Conservation (phyloP, 2,113 vertebrate genomes). For the Nothobranchius kuhntae region DNA sequence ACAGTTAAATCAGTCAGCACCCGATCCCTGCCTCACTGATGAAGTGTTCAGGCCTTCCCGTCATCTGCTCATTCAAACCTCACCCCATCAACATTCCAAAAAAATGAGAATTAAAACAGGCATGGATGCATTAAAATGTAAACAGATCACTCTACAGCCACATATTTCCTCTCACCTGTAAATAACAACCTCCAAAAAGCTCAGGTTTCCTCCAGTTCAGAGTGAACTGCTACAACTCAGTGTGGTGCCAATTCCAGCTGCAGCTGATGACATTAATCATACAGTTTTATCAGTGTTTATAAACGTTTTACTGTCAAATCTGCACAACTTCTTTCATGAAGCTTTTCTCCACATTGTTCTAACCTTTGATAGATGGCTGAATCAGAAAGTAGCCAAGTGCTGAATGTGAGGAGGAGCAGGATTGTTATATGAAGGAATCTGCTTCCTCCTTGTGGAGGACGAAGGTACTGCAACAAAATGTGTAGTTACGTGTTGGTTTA, state of each 20-base stretch:
- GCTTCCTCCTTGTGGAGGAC: constrained; percentile 21
- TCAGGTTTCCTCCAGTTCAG: constrained; percentile 61
- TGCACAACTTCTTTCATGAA: constrained; percentile 46
- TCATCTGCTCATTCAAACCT: neutral
- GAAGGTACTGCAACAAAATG: neutral
- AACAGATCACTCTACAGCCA: constrained; percentile 23
- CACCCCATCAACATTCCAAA: neutral
- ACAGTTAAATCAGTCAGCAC: constrained; percentile 67
- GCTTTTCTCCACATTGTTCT: constrained; percentile 63
- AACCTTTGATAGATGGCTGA: constrained; percentile 62
- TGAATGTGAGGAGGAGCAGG: neutral
- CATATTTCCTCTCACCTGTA: constrained; percentile 14
- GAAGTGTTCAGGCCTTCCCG: constrained; percentile 1
- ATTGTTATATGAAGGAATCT: constrained; percentile 6
- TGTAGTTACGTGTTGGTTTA: neutral
- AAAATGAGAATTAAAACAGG: constrained; percentile 3
- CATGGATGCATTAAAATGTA: constrained; percentile 15
- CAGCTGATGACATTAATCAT: constrained; percentile 36
- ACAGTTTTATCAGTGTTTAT: constrained; percentile 47
- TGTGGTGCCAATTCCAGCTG: constrained; percentile 60
- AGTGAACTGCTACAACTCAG: constrained; percentile 21
- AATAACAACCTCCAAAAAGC: constrained; percentile 37
- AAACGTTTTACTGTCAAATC: constrained; percentile 47
- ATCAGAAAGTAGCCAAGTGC: neutral
- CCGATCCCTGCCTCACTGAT: constrained; percentile 72